Conservation (phyloP, 2,113 vertebrate species). For the Chiloscyllium plagiosum region DNA sequence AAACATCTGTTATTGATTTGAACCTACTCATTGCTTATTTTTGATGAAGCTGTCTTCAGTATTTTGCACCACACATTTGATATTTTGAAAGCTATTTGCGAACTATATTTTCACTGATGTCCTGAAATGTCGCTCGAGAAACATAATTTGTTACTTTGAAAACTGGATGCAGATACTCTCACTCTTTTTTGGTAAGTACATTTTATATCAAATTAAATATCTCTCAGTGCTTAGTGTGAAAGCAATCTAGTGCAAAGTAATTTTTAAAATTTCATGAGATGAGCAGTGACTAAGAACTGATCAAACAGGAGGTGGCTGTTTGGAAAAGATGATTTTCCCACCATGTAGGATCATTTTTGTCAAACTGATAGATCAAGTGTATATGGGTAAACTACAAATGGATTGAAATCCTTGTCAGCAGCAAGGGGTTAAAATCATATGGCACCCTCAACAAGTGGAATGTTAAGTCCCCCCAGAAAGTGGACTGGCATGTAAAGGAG, state of each 20-base stretch:
- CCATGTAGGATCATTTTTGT: neutral
- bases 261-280: conserved; percentile 22
- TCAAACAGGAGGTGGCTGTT: neutral
- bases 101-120: conserved; percentile 41
- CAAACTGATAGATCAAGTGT: neutral
- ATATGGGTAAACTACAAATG: neutral
- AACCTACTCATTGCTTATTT: conserved; percentile 20
- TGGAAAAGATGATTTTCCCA: neutral
- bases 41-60: neutral
- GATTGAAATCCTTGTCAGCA: neutral
- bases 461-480: neutral
- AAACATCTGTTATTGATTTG: conserved; percentile 38
- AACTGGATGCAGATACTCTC: neutral
- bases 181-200: neutral
- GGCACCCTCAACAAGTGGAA: neutral
- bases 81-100: conserved; percentile 47
- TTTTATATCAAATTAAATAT: neutral
- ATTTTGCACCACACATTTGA: conserved; percentile 37
- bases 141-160: neutral
- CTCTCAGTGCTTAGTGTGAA: neutral
- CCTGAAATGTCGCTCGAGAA: neutral
- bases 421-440: neutral
- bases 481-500: neutral
- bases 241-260: neutral
- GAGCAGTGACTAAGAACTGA: neutral